Conservation (phyloP, 2,888 invertebrate genomes). For the Epinotia brunnichana region DNA sequence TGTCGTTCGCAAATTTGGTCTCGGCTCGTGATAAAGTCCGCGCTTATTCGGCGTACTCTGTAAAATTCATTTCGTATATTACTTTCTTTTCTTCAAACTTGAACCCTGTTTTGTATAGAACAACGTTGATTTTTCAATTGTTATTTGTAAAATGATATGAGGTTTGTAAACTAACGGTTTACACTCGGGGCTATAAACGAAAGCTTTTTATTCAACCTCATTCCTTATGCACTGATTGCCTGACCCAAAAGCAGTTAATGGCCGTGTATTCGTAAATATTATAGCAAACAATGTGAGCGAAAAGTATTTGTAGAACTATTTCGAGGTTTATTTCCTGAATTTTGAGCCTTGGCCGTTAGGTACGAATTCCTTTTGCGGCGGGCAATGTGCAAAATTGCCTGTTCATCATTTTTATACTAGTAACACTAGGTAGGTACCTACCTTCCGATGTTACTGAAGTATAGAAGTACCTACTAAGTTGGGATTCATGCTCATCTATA, state of each 20-base stretch:
- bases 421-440: too few species aligned
- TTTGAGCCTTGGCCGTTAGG: neutral
- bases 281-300: conserved; percentile 7
- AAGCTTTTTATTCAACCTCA: conserved; percentile 32
- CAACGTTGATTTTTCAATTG: neutral
- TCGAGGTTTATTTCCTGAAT: conserved; percentile 1
- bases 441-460: too few species aligned
- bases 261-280: conserved; percentile 13
- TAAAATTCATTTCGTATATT: conserved; percentile 17
- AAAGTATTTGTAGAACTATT: conserved; percentile 3
- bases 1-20: conserved; percentile 48
- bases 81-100: too few species aligned
- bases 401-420: too few species aligned
- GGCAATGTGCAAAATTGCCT: too few species aligned
- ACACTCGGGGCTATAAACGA: conserved; percentile 21
- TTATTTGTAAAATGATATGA: neutral
- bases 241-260: conserved; percentile 24
- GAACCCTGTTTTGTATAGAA: too few species aligned
- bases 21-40: conserved; percentile 38
- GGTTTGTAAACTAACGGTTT: neutral
- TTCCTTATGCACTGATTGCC: conserved; percentile 32
- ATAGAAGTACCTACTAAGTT: too few species aligned
- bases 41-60: conserved; percentile 29
- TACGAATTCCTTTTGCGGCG: neutral
- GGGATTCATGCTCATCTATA: too few species aligned